Base-by-base conservation (phyloP, 2,113 vertebrate genomes). In the Turnix velox region DNA sequence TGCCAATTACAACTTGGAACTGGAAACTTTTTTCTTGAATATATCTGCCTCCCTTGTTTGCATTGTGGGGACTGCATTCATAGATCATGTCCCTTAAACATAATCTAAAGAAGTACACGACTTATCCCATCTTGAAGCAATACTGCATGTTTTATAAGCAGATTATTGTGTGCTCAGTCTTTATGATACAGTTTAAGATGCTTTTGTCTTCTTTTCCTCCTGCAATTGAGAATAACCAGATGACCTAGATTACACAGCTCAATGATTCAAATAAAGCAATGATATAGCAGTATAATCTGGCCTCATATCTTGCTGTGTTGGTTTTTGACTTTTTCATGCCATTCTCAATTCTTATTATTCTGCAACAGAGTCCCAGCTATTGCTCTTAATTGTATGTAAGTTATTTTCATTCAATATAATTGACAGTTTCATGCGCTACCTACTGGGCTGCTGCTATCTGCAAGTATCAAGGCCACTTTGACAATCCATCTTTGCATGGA, bases 211-310 rank as follows among this genome's bases (percentile, higher is more conserved):
- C 37, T 18, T 33, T 76, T 74, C 76, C 74, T 72, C 40, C 49
- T 54, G 33, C 69, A 89, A 22, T 4, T 85, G 74, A 85, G 77
- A 87, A 61, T 23, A 68, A 68, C 22, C 75, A 12, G 30, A 79
- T 51, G 66, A 57, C 66, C 69, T 65, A n/a, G n/a, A 85, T 95
- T 92, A 94, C 87, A 92, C 87, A 92, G 89, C 77, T 82, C 84
- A 94, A 2, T 91, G 87, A 85, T 69, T 92, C 89, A 78, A 87
- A 88, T 40, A 88, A 89, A 87, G 66, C 62, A 82, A 30, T 68
- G 87, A 91, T 73, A 45, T 54, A 91, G 69, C 15, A 76, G 48
- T n/a, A 85, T 62, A 78, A 68, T 79, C 74, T 30, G 42, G 48
- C 24, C 49, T 59, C 33, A 30, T 54, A 48, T 63, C 91, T 91